These are phyloP conservation scores for Luperina nickerlii DNA, from an alignment of 2,888 invertebrate genomes.

Conservation along the genomic window DNA sequence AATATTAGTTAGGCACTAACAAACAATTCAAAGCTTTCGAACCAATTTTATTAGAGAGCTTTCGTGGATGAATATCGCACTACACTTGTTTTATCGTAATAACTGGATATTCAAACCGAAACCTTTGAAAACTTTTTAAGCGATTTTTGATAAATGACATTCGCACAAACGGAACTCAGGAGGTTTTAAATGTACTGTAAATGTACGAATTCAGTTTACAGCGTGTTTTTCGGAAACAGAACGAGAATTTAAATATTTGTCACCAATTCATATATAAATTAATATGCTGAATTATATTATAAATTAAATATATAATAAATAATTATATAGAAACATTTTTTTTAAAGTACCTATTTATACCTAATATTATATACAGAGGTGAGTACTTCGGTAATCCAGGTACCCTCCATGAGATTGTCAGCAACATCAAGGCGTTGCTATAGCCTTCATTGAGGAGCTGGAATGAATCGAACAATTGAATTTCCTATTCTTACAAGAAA, in stretches of 20 bases:
- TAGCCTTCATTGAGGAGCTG: not conserved
- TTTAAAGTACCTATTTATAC: not conserved
- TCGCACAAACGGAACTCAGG: slow-evolving; percentile 11
- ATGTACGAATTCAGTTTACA: slow-evolving; percentile 23
- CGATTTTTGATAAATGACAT: slow-evolving; percentile 30
- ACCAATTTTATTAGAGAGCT: not conserved
- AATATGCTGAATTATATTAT: too few relatives aligned
- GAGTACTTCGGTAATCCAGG: not conserved
- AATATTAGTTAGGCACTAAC: not conserved
- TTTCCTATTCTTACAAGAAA: not conserved
- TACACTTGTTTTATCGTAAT: slow-evolving; percentile 8
- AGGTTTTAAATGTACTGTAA: slow-evolving; percentile 26
- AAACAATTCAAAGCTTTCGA: not conserved
- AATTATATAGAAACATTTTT: not conserved
- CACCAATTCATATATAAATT: not conserved
- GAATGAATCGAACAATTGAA: not conserved
- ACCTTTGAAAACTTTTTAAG: slow-evolving; percentile 16
- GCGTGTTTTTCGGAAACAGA: slow-evolving; percentile 27
- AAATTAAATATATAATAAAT: not conserved
- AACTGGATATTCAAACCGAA: slow-evolving; percentile 16
- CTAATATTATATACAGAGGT: not conserved
- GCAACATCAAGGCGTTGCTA: too few relatives aligned
- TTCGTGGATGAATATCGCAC: not conserved
- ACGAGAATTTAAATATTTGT: slow-evolving; percentile 23
- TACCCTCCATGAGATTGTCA: not conserved